Evolutionary conservation across 2,797 vertebrate genomes (phyloP).

Genomic region (Leptatherina wallacei): DNA sequence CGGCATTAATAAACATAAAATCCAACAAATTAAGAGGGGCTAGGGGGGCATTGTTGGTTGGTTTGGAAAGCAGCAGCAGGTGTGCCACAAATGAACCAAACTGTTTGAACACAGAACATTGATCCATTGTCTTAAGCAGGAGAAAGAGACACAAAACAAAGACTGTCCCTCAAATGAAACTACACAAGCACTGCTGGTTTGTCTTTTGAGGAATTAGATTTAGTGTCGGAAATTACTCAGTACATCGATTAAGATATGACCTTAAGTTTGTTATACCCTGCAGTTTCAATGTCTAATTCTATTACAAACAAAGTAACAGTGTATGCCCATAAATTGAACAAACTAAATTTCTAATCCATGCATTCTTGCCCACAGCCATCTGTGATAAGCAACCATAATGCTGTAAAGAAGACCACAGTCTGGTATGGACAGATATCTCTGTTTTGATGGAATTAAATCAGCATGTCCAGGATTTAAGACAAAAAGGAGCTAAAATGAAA

Average conservation of each 20-base stretch:
- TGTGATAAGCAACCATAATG: slow-evolving; percentile 65
- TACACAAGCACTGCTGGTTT: slow-evolving; percentile 14
- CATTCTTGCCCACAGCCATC: slow-evolving; percentile 62
- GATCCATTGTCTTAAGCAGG: slow-evolving; percentile 35
- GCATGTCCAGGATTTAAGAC: slow-evolving; percentile 43
- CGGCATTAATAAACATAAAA: slow-evolving; percentile 56
- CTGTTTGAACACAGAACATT: slow-evolving; percentile 34
- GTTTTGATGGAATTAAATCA: slow-evolving; percentile 64
- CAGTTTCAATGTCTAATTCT: slow-evolving; percentile 53
- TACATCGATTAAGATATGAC: slow-evolving; percentile 58
- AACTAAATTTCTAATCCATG: slow-evolving; percentile 66
- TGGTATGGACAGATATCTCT: slow-evolving; percentile 59
- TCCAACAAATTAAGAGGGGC: slow-evolving; percentile 14
- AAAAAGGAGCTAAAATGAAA: slow-evolving; percentile 41
- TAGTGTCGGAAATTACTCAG: slow-evolving; percentile 49
- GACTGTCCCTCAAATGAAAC: slow-evolving; percentile 28
- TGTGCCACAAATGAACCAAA: slow-evolving; percentile 59
- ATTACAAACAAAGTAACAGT: slow-evolving; percentile 62
- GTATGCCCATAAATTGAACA: slow-evolving; percentile 57
- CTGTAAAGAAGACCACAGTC: slow-evolving; percentile 51
- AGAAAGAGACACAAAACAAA: slow-evolving; percentile 36
- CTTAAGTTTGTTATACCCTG: slow-evolving; percentile 57
- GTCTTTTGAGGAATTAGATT: slow-evolving; percentile 62
- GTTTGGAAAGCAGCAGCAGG: slow-evolving; percentile 57
- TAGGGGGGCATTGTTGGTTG: slow-evolving; percentile 13